Conservation (phyloP, 2,797 vertebrate genomes). For the Chromis chromis region DNA sequence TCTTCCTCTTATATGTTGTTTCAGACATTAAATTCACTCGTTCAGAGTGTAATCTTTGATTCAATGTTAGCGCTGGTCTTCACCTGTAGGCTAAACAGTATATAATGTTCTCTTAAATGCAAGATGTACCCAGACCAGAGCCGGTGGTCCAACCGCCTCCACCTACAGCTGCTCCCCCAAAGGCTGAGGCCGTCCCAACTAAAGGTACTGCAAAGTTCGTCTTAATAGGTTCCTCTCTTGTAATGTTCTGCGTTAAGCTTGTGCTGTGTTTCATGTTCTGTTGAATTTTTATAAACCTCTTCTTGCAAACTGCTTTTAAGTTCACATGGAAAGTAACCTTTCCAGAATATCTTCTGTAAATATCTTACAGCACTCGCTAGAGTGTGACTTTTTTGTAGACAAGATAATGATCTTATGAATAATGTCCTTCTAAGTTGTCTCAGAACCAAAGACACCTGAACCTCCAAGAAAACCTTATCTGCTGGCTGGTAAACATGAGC, state of each 20-base stretch:
- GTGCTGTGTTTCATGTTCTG: conserved; percentile 25
- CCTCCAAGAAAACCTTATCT: conserved; percentile 37
- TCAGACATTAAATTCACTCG: conserved; percentile 31
- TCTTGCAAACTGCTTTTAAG: not conserved
- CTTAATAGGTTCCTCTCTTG: not conserved
- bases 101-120: conserved; percentile 84
- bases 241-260: conserved; percentile 18
- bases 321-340: conserved; percentile 9
- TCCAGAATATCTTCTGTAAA: conserved; percentile 8
- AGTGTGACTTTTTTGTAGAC: conserved; percentile 61
- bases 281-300: not conserved
- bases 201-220: conserved; percentile 70
- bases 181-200: conserved; percentile 49
- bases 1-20: conserved; percentile 8
- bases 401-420: conserved; percentile 49
- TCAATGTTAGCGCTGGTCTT: conserved; percentile 9
- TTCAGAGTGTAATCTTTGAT: conserved; percentile 47
- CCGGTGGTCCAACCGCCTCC: conserved; percentile 53
- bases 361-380: conserved; percentile 70
- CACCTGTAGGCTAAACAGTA: conserved; percentile 36
- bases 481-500: conserved; percentile 57
- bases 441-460: conserved; percentile 57
- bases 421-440: conserved; percentile 72
- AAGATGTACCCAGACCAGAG: conserved; percentile 74
- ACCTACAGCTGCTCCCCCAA: conserved; percentile 53